Evolutionary conservation across 2,797 vertebrate species (phyloP).

Genomic region (Austrolebias charrua): DNA sequence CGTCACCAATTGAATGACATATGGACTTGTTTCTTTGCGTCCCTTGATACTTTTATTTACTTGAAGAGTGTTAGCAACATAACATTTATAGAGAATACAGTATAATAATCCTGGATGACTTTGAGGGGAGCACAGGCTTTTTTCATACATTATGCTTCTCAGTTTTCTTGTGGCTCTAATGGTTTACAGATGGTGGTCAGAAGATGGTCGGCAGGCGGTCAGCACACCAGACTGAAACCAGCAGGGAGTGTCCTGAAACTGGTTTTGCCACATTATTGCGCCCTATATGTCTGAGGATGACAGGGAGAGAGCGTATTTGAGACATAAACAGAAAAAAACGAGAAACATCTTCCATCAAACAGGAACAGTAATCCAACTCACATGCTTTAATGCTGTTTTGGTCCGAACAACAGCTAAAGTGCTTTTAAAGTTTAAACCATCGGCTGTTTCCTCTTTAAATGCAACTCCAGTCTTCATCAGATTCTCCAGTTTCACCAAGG

Average conservation of each 20-base stretch:
- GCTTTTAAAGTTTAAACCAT: slow-evolving; percentile 15
- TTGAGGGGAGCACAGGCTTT: slow-evolving; percentile 50
- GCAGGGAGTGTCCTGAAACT: slow-evolving; percentile 66
- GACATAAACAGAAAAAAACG: slow-evolving; percentile 11
- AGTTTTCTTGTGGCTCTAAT: slow-evolving; percentile 69
- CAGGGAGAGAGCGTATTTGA: slow-evolving; percentile 15
- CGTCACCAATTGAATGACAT: neutral
- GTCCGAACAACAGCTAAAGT: neutral
- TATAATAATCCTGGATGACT: slow-evolving; percentile 72
- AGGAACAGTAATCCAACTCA: slow-evolving; percentile 4
- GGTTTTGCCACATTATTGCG: slow-evolving; percentile 55
- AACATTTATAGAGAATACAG: slow-evolving; percentile 74
- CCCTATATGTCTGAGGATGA: slow-evolving; percentile 40
- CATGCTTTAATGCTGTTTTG: neutral
- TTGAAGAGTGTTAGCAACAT: slow-evolving; percentile 56
- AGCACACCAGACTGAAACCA: slow-evolving; percentile 57
- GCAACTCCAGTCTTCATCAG: slow-evolving; percentile 35
- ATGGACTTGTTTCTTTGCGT: slow-evolving; percentile 39
- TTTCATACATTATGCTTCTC: slow-evolving; percentile 36
- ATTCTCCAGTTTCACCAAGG: slow-evolving; percentile 46
- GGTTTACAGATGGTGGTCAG: slow-evolving; percentile 72
- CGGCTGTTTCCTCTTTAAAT: slow-evolving; percentile 19
- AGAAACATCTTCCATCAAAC: slow-evolving; percentile 2
- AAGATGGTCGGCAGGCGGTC: slow-evolving; percentile 63
- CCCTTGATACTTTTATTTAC: slow-evolving; percentile 67